Evolutionary conservation across 2,888 invertebrate species (phyloP), one percentile per base, ranked within the genome.

Genomic region (Aromia moschata): DNA sequence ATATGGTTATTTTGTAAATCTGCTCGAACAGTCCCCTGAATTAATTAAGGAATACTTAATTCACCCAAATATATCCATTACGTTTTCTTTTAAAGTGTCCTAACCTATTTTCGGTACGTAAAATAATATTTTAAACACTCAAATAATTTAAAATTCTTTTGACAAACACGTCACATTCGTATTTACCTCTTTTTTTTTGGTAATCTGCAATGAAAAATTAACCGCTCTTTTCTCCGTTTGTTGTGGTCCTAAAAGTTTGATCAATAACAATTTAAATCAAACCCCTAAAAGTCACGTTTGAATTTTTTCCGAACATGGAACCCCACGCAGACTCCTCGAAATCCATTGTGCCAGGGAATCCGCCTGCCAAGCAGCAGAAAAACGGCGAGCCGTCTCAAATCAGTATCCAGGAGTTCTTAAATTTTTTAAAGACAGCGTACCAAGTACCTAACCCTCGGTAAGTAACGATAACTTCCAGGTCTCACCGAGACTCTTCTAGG

Each of bases 351-450:
- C n/a, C 15, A 1, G 37, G 18, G 11, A 36, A 38, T n/a, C 14
- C 25, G 4, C 4, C 25, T 15, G 15, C 9, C 11, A 49, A 49
- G 18, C 11, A 15, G 10, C 44, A 49, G 25, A 3, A 9, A n/a
- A 46, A 46, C 17, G 3, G 25, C 14, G 31, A 43, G 11, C 20
- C 31, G 55, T 82, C 86, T 0, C 87, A 89, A 77, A 86, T 90
- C 45, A 86, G 89, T 0, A 85, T 89, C 4, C 86, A 86, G 76
- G 87, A 88, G 70, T 90, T 90, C 73, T 85, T 90, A 69, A 88
- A 89, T 73, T 89, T 89, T 73, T 84, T 90, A 82, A 86, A 87
- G 76, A 89, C 88, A 4, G 89, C 90, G 0, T 90, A 90, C 78
- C 89, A 89, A 81, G 87, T 90, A n/a, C n/a, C n/a, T n/a, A n/a